phyloP scores from a whole-genome alignment of 2,113 vertebrate species.

The Mesitornis unicolor region DNA sequence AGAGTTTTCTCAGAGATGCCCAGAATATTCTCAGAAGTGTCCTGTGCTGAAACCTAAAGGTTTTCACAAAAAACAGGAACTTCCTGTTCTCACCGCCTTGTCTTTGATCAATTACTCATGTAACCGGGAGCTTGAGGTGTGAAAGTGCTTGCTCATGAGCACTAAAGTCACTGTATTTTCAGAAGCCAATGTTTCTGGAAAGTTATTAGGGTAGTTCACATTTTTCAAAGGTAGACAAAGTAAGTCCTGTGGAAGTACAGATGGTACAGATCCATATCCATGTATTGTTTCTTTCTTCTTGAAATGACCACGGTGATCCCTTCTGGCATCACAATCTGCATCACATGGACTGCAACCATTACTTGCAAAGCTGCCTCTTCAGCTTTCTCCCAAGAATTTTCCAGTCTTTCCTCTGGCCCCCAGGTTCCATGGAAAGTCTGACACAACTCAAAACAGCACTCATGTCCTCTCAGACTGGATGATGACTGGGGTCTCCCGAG shows the following conservation, averaged over 20 bases:
- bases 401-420: neutral
- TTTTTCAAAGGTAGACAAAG: neutral
- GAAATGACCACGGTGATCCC: neutral
- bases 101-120: constrained; percentile 11
- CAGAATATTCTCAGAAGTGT: neutral
- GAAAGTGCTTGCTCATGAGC: neutral
- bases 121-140: neutral
- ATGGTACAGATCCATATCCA: neutral
- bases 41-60: neutral
- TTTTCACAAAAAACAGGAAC: neutral
- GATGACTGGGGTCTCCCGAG: neutral
- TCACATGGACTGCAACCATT: neutral
- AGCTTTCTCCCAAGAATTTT: neutral
- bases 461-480: accelerated
- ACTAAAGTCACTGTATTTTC: neutral
- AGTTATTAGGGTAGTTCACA: neutral
- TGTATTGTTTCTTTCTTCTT: neutral
- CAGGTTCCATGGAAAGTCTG: neutral
- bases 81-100: neutral
- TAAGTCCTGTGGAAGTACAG: neutral
- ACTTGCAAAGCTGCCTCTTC: neutral
- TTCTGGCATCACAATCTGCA: neutral
- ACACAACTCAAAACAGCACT: neutral
- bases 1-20: neutral
- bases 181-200: neutral